Evolutionary conservation across 2,888 invertebrate species (phyloP).

Genomic region (Endomychus coccineus): DNA sequence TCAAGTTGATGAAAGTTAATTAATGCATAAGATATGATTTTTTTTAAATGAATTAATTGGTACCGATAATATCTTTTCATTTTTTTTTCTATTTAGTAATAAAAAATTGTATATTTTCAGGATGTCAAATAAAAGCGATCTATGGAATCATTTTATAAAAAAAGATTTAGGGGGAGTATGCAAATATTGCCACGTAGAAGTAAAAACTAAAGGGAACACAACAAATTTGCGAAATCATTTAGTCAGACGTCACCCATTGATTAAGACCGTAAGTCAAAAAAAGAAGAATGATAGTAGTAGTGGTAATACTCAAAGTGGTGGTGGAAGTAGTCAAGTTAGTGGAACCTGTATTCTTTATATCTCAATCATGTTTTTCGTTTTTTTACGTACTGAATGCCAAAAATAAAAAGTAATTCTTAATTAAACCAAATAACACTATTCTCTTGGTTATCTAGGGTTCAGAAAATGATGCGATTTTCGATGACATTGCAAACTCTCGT

Average conservation of each 20-base stretch:
- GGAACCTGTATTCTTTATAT: conserved; percentile 7
- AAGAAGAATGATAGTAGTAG: conserved; percentile 2
- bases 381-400: conserved; percentile 4
- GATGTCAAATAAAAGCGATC: conserved; percentile 3
- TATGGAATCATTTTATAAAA: conserved; percentile 6
- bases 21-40: no score
- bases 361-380: conserved; percentile 6
- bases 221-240: conserved; percentile 7
- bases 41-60: no score
- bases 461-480: conserved; percentile 1
- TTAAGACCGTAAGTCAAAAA: conserved; percentile 1
- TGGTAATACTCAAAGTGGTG: conserved; percentile 4
- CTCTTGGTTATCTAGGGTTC: neutral
- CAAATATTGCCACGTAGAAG: conserved; percentile 7
- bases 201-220: conserved; percentile 6
- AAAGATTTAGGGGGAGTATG: conserved; percentile 5
- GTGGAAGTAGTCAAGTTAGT: conserved; percentile 4
- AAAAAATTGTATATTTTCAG: conserved; percentile 2
- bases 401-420: conserved; percentile 3
- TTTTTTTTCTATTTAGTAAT: no score
- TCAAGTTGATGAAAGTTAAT: no score
- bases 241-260: conserved; percentile 4
- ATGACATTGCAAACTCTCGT: conserved; percentile 1
- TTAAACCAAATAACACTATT: conserved; percentile 4
- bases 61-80: no score